These are phyloP conservation scores for Drosophila testacea DNA, from an alignment of 2,888 invertebrate species.

Conservation along the genomic window DNA sequence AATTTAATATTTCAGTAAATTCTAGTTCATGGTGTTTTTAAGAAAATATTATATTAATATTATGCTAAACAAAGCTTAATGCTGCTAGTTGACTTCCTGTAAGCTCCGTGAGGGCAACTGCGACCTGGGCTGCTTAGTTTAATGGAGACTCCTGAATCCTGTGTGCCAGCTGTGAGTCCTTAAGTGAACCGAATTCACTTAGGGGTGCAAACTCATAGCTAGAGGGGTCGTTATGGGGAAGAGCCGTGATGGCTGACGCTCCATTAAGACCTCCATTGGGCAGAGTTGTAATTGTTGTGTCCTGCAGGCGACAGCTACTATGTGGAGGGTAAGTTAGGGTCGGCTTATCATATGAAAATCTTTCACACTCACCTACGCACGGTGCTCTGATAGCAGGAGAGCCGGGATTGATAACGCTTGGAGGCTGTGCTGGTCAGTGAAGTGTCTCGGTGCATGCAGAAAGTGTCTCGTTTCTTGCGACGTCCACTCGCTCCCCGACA, in stretches of 20 bases:
- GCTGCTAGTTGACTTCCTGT: slow-evolving; percentile 56
- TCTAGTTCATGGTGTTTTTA: neutral
- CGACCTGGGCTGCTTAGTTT: slow-evolving; percentile 39
- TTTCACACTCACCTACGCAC: slow-evolving; percentile 81
- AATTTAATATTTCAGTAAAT: neutral
- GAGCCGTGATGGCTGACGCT: slow-evolving; percentile 29
- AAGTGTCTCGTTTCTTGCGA: slow-evolving; percentile 82
- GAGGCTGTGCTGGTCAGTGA: slow-evolving; percentile 85
- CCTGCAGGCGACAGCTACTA: slow-evolving; percentile 79
- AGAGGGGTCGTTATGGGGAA: slow-evolving; percentile 38
- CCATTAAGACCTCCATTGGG: slow-evolving; percentile 72
- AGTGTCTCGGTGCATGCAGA: slow-evolving; percentile 84
- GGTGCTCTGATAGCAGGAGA: slow-evolving; percentile 84
- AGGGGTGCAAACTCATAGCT: slow-evolving; percentile 60
- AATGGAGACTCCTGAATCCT: slow-evolving; percentile 57
- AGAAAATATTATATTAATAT: slow-evolving; percentile 16
- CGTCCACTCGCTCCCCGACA: slow-evolving; percentile 80
- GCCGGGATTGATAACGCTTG: slow-evolving; percentile 83
- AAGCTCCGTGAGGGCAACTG: slow-evolving; percentile 52
- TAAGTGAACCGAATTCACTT: slow-evolving; percentile 51
- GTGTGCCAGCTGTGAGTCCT: slow-evolving; percentile 49
- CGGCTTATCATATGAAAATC: neutral
- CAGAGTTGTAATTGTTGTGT: slow-evolving; percentile 81
- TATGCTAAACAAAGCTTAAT: slow-evolving; percentile 21
- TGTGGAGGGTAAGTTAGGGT: neutral